Base-by-base conservation (phyloP, 2,113 vertebrate species). In the Vanacampus margaritifer region DNA sequence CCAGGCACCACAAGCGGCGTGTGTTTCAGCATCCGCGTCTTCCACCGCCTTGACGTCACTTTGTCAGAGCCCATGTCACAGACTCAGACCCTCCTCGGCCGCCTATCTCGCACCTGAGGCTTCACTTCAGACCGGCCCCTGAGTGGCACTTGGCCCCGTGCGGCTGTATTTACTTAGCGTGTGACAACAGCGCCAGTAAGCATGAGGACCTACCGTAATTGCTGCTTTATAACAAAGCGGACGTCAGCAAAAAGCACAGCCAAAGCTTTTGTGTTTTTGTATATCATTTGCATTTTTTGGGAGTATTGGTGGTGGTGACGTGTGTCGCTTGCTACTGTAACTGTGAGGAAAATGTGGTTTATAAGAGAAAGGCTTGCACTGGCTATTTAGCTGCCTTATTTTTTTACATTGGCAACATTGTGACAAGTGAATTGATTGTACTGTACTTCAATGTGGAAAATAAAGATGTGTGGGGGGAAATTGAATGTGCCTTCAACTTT, bases 1-100 rank as follows among this genome's bases (percentile, higher is more conserved):
- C 89, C 95, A 94, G 86, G 90, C 91, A 36, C 92, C 95, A 2
- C 93, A 91, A 90, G 90, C 89, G 46, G 91, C 94, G 11, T 89
- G 92, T 65, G 79, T 89, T 24, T 75, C 93, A 62, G 89, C 93
- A 0, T 91, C 95, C 39, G 90, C 94, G n/a, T 86, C 93, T 24
- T 88, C 93, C 56, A 92, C 91, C 35, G 88, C 91, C n/a, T 77
- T 93, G 70, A 75, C 82, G 64, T 84, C 91, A 39, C 78, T 84
- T 67, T 84, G 90, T 77, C 90, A 91, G 11, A 86, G 80, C 70
- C 77, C 81, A 1, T 58, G 80, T 66, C 80, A 69, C 65, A 86
- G 87, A 73, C 88, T 46, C 65, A 90, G 89, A 54, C 89, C 89
- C 1, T 86, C 86, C 48, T 89, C 90, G 5, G 76, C 87, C 66